Evolutionary conservation across 2,888 invertebrate species (phyloP).

Genomic region (Pelosia muscerda): DNA sequence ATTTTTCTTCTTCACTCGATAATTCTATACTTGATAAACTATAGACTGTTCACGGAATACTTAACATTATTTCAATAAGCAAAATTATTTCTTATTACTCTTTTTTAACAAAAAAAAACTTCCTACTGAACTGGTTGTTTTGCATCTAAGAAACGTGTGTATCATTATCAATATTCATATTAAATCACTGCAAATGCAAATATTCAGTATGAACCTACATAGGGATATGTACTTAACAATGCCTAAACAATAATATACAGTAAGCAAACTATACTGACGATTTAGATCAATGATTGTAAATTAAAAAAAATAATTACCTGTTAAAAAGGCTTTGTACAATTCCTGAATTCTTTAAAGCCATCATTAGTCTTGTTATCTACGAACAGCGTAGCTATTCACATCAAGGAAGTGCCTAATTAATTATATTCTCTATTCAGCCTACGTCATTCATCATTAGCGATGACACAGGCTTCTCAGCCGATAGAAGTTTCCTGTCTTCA

Average conservation of each 20-base stretch:
- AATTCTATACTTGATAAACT: not conserved
- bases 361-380: not conserved
- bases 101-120: too few relatives aligned
- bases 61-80: not conserved
- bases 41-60: not conserved
- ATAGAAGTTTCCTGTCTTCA: slow-evolving; percentile 27
- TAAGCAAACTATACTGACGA: too few relatives aligned
- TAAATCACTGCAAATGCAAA: too few relatives aligned
- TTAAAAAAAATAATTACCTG: not conserved
- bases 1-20: not conserved
- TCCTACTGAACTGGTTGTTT: too few relatives aligned
- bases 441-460: slow-evolving; percentile 44
- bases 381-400: slow-evolving; percentile 13
- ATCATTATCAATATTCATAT: too few relatives aligned
- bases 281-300: not conserved
- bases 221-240: too few relatives aligned
- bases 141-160: too few relatives aligned
- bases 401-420: slow-evolving; percentile 33
- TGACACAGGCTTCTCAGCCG: slow-evolving; percentile 29
- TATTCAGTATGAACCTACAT: too few relatives aligned
- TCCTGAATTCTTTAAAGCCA: not conserved
- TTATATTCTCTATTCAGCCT: slow-evolving; percentile 33
- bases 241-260: too few relatives aligned
- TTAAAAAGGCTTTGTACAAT: not conserved
- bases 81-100: too few relatives aligned